Evolutionary conservation across 2,888 invertebrate species (phyloP).

Genomic region (Chrysomela aeneicollis): DNA sequence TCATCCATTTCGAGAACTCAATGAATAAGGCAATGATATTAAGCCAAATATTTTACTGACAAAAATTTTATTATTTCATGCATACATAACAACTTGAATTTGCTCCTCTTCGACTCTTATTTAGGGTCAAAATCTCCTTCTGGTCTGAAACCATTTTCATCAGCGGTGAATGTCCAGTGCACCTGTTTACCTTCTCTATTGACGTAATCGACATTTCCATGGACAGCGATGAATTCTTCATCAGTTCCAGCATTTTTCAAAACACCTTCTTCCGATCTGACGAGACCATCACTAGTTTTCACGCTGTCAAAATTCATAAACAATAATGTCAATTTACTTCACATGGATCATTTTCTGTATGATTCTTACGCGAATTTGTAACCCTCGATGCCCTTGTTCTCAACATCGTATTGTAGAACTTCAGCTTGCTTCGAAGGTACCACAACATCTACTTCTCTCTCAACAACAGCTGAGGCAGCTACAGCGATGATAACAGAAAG

Average conservation of each 20-base stretch:
- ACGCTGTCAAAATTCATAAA: constrained; percentile 62
- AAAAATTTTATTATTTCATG: too few species aligned
- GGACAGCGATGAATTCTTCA: constrained; percentile 68
- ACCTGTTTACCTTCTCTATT: constrained; percentile 71
- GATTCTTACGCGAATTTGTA: constrained; percentile 48
- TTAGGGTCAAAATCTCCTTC: constrained; percentile 63
- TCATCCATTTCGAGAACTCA: too few species aligned
- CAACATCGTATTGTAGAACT: constrained; percentile 48
- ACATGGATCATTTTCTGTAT: background rate
- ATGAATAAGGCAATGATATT: too few species aligned
- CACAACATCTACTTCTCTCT: constrained; percentile 6
- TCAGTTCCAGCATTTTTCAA: constrained; percentile 70
- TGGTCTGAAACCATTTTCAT: constrained; percentile 70
- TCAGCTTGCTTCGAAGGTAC: constrained; percentile 43
- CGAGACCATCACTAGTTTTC: constrained; percentile 71
- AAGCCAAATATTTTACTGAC: too few species aligned
- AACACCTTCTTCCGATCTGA: constrained; percentile 66
- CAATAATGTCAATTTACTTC: too few species aligned
- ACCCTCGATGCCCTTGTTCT: constrained; percentile 52
- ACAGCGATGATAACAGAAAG: constrained; percentile 48
- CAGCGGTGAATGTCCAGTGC: constrained; percentile 69
- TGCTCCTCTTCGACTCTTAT: constrained; percentile 6
- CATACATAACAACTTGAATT: too few species aligned
- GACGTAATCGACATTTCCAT: constrained; percentile 70
- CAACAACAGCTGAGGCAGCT: constrained; percentile 46